phyloP scores from a whole-genome alignment of 2,113 vertebrate species.

The Macheiramphus alcinus region DNA sequence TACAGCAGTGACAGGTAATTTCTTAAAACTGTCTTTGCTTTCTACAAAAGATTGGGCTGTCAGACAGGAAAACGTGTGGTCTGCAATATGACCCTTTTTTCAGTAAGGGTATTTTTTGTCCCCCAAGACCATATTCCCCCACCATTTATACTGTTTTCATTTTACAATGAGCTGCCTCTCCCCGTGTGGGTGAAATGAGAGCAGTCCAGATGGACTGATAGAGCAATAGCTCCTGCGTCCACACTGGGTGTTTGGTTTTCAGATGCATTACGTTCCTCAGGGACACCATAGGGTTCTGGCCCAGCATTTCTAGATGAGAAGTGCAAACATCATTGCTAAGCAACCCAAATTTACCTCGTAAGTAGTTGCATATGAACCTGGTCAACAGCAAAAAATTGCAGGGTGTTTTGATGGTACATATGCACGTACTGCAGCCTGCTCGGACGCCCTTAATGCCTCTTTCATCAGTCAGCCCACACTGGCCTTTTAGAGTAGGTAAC shows the following conservation, averaged over 20 bases:
- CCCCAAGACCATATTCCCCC: neutral
- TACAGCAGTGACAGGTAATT: neutral
- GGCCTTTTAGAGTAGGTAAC: neutral
- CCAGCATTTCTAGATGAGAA: neutral
- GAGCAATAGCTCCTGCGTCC: neutral
- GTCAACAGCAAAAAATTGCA: neutral
- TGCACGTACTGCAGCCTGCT: neutral
- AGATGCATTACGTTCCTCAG: neutral
- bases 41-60: neutral
- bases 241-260: neutral
- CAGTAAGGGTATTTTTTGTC: neutral
- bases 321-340: neutral
- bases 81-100: neutral
- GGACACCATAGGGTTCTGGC: neutral
- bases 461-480: neutral
- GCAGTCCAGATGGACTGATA: neutral
- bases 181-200: rapidly evolving
- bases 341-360: neutral
- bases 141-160: neutral
- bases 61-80: neutral
- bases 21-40: neutral
- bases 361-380: neutral
- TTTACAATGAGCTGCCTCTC: neutral
- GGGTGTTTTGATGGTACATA: neutral
- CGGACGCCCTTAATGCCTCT: neutral